Conservation (phyloP, 1,140 invertebrate genomes). For the Aphidius gifuensis region DNA sequence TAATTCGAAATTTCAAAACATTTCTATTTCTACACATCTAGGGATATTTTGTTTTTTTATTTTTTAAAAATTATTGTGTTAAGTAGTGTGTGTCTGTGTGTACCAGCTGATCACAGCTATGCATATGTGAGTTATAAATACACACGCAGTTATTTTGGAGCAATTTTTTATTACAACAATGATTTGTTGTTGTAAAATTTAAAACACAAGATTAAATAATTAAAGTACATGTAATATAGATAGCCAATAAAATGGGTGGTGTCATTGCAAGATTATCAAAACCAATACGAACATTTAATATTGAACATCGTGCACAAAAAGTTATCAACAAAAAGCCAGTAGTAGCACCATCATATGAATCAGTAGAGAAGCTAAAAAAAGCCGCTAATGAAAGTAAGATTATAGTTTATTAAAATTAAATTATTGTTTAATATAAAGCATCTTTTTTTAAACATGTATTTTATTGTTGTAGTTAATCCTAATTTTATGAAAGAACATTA, state of each 20-base stretch:
- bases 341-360: slow-evolving; percentile 62
- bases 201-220: too few relatives aligned
- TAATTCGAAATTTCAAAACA: too few relatives aligned
- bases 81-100: too few relatives aligned
- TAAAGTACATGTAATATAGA: slow-evolving; percentile 6
- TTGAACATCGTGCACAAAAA: slow-evolving; percentile 68
- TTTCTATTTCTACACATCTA: too few relatives aligned
- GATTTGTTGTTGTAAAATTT: too few relatives aligned
- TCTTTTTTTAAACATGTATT: slow-evolving; percentile 15
- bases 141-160: too few relatives aligned
- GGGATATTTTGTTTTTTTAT: too few relatives aligned
- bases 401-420: slow-evolving; percentile 8
- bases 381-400: slow-evolving; percentile 42
- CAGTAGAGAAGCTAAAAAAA: slow-evolving; percentile 61
- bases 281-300: slow-evolving; percentile 62
- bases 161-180: too few relatives aligned
- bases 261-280: slow-evolving; percentile 50
- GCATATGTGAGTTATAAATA: too few relatives aligned
- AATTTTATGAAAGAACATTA: slow-evolving; percentile 58
- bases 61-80: too few relatives aligned
- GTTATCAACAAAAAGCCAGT: slow-evolving; percentile 66
- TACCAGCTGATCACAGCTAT: too few relatives aligned
- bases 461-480: slow-evolving; percentile 57
- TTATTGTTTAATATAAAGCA: background rate
- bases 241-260: slow-evolving; percentile 57